Evolutionary conservation across 2,113 vertebrate genomes (phyloP).

Genomic region (Polypterus bichir): DNA sequence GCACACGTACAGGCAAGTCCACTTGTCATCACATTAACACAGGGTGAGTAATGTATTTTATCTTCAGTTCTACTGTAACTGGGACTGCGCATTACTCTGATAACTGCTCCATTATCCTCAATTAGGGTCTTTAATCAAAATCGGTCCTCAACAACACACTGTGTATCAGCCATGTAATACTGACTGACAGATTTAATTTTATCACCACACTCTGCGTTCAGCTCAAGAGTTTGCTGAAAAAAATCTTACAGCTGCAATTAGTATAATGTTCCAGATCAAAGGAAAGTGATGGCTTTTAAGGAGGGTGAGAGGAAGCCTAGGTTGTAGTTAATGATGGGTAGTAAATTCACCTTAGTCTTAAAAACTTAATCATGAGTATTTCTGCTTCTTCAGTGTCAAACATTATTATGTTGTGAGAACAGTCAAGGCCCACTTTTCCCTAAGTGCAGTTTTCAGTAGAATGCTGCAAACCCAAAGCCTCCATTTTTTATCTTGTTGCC

Average conservation of each 20-base stretch:
- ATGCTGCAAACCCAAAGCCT: no score
- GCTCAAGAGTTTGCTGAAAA: constrained; percentile 17
- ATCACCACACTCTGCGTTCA: constrained; percentile 17
- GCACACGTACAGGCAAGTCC: no score
- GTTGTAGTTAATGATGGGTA: constrained; percentile 12
- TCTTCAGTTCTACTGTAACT: no score
- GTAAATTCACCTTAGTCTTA: constrained; percentile 12
- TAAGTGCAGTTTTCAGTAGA: no score
- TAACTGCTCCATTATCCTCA: constrained; percentile 11
- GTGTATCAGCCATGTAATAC: constrained; percentile 7
- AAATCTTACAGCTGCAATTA: constrained; percentile 25
- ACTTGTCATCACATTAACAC: no score
- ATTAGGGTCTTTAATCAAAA: constrained; percentile 16
- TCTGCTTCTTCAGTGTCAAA: not conserved
- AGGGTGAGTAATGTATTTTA: no score
- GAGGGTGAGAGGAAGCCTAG: constrained; percentile 3
- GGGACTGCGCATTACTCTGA: no score
- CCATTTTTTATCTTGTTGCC: no score
- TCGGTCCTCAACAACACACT: constrained; percentile 2
- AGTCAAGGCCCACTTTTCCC: not conserved
- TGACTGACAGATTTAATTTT: constrained; percentile 19
- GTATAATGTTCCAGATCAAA: constrained; percentile 23
- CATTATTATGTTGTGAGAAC: not conserved
- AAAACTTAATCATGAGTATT: not conserved
- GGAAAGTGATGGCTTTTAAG: constrained; percentile 1